Evolutionary conservation across 2,113 vertebrate species (phyloP).

Genomic region (Semnopithecus entellus): DNA sequence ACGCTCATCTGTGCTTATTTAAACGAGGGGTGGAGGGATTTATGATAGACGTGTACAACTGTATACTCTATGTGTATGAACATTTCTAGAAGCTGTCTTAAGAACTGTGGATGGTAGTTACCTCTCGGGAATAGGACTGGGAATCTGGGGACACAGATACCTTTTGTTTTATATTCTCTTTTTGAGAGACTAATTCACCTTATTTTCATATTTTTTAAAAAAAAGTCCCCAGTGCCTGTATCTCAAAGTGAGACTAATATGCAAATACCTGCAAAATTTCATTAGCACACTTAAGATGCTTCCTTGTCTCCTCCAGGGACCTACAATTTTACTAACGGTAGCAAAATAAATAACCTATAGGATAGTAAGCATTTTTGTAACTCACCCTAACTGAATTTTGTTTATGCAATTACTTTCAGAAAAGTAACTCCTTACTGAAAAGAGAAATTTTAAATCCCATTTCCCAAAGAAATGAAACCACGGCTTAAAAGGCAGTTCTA

Average conservation of each 20-base stretch:
- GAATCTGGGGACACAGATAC: not conserved
- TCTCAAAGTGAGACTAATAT: slow-evolving; percentile 6
- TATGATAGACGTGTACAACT: not conserved
- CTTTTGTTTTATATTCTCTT: not conserved
- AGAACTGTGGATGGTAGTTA: not conserved
- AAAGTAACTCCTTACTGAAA: not conserved
- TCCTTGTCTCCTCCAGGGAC: not conserved
- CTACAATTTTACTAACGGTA: not conserved
- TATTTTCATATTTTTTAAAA: not conserved
- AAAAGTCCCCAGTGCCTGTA: not conserved
- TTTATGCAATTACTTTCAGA: not conserved
- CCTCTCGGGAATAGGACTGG: not conserved
- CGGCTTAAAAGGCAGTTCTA: not conserved
- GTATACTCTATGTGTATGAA: not conserved
- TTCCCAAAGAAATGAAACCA: slow-evolving; percentile 1
- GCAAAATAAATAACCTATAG: not conserved
- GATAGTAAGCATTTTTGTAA: not conserved
- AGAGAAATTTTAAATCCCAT: not conserved
- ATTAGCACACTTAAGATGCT: not conserved
- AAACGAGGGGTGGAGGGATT: not conserved
- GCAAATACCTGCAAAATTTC: not conserved
- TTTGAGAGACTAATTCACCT: not conserved
- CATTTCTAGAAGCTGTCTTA: slow-evolving; percentile 25
- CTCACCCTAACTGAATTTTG: not conserved
- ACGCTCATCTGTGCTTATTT: not conserved